phyloP scores from a whole-genome alignment of 2,888 invertebrate genomes.

The Mythimna lalbum region DNA sequence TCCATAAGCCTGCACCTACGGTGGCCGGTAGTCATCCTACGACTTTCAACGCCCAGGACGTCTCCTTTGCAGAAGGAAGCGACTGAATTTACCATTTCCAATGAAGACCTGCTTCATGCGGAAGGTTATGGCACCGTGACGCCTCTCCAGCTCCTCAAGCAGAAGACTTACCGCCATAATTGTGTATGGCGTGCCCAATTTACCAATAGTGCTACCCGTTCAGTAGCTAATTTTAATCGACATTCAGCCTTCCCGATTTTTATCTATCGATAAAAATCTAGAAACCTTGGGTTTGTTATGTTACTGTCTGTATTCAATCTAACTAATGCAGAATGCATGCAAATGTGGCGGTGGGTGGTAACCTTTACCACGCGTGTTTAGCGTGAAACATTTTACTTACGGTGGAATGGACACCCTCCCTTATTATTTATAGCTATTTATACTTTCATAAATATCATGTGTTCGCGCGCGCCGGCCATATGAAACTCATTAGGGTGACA shows the following conservation, averaged over 20 bases:
- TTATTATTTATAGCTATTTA: slow-evolving; percentile 61
- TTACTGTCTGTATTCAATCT: slow-evolving; percentile 25
- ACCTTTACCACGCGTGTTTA: slow-evolving; percentile 63
- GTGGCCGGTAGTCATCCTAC: too few species aligned
- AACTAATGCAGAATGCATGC: slow-evolving; percentile 39
- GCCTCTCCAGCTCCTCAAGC: too few species aligned
- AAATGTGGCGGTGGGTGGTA: slow-evolving; percentile 41
- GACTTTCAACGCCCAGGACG: too few species aligned
- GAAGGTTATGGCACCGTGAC: too few species aligned
- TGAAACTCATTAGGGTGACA: slow-evolving; percentile 49
- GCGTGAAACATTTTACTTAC: slow-evolving; percentile 56
- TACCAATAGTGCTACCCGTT: too few species aligned
- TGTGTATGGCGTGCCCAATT: too few species aligned
- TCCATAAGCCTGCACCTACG: too few species aligned
- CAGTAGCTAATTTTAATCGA: not conserved
- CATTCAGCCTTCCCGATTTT: not conserved
- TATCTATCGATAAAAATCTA: slow-evolving; percentile 21
- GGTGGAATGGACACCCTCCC: slow-evolving; percentile 64
- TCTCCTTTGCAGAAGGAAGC: too few species aligned
- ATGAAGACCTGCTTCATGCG: too few species aligned
- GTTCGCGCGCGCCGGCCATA: slow-evolving; percentile 31
- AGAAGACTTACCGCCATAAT: too few species aligned
- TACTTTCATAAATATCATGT: slow-evolving; percentile 57
- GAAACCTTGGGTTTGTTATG: slow-evolving; percentile 8
- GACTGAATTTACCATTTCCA: too few species aligned